Percentiles rank a stretch among this genome's conserved stretches.
Evolutionary conservation across 2,797 vertebrate genomes (phyloP).

Genomic region (Lemur catta): DNA sequence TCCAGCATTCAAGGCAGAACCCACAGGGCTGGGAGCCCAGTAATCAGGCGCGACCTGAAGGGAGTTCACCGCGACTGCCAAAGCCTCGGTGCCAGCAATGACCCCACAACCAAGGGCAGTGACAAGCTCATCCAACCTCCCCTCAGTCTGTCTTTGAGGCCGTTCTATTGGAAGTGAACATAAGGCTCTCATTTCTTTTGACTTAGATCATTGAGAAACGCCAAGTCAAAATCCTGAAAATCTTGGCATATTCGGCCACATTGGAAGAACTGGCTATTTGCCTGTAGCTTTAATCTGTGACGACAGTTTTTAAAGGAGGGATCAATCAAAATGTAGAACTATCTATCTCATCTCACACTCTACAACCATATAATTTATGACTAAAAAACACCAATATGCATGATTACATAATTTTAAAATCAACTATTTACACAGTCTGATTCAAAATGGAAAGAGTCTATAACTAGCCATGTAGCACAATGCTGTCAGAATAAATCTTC

Average conservation of each 20-base stretch:
- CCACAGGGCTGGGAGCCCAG: slow-evolving; percentile 88
- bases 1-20: slow-evolving; percentile 90
- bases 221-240: slow-evolving; percentile 76
- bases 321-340: not conserved
- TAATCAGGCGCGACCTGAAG: slow-evolving; percentile 83
- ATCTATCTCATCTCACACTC: not conserved
- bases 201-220: slow-evolving; percentile 77
- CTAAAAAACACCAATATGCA: not conserved
- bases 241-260: slow-evolving; percentile 66
- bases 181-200: slow-evolving; percentile 70
- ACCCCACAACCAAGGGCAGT: not conserved
- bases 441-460: not conserved
- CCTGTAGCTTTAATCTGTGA: slow-evolving; percentile 40
- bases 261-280: slow-evolving; percentile 72
- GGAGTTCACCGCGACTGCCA: slow-evolving; percentile 89
- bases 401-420: not conserved
- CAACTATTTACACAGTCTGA: not conserved
- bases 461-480: not conserved
- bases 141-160: slow-evolving; percentile 51
- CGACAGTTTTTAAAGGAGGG: not conserved
- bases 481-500: not conserved
- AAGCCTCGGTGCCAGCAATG: not conserved
- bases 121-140: not conserved
- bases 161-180: slow-evolving; percentile 54
- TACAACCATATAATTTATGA: not conserved